A percentile compares a stretch with the other conserved stretches of the same genome.
Evolutionary conservation across 2,797 vertebrate species (phyloP).

Genomic region (Halcyon chelicuti): DNA sequence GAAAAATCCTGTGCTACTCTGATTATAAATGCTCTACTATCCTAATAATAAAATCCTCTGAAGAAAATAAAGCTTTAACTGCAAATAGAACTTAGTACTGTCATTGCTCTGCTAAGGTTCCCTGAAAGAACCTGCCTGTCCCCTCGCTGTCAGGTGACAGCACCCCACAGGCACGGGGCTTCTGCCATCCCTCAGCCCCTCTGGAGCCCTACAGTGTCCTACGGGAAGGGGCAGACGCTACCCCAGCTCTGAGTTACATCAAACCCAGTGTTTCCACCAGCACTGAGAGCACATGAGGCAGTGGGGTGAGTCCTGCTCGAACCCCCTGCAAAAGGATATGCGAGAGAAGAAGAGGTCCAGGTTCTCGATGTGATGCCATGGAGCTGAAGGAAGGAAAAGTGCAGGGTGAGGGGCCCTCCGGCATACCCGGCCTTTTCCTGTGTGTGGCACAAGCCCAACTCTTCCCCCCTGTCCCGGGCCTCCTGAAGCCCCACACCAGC

Average conservation of each 20-base stretch:
- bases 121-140: not conserved
- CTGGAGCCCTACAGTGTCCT: not conserved
- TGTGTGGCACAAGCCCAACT: not conserved
- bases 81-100: not conserved
- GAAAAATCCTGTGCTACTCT: not conserved
- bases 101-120: not conserved
- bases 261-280: not conserved
- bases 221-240: not conserved
- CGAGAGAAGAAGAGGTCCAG: slow-evolving; percentile 98
- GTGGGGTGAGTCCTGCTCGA: not conserved
- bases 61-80: not conserved
- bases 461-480: not conserved
- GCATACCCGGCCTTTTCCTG: not conserved
- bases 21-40: not conserved
- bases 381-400: slow-evolving; percentile 81
- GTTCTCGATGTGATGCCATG: slow-evolving; percentile 99
- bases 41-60: not conserved
- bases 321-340: slow-evolving; percentile 89
- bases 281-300: not conserved
- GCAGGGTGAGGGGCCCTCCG: not conserved
- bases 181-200: not conserved
- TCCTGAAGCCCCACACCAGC: accelerated
- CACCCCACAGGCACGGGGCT: not conserved
- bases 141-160: not conserved
- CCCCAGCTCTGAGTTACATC: not conserved